Percentiles rank a stretch among this genome's conserved stretches.
phyloP scores from a whole-genome alignment of 1,140 invertebrate genomes.

The Hestina assimilis region DNA sequence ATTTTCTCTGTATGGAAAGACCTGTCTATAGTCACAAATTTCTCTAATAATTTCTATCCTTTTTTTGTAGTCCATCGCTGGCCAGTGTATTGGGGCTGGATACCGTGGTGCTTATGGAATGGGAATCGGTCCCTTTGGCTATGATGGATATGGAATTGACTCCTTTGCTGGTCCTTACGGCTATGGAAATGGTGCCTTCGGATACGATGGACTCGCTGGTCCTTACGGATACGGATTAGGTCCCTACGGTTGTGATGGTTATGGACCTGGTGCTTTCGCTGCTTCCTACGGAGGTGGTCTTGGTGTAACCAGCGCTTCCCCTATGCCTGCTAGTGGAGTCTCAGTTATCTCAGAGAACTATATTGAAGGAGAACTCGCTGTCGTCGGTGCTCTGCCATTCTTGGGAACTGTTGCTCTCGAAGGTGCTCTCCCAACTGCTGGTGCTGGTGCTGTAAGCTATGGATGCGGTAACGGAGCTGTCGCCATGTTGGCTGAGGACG shows the following conservation, averaged over 20 bases:
- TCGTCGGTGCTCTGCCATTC: slow-evolving; percentile 10
- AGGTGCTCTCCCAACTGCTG: slow-evolving; percentile 5
- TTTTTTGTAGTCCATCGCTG: slow-evolving; percentile 20
- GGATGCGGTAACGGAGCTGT: slow-evolving; percentile 14
- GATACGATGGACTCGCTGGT: no score
- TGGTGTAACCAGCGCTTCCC: slow-evolving; percentile 5
- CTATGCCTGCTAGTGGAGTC: slow-evolving; percentile 2
- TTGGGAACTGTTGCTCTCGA: slow-evolving; percentile 11
- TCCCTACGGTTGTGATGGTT: background rate
- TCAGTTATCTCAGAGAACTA: slow-evolving; percentile 1
- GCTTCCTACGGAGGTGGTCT: slow-evolving; percentile 1
- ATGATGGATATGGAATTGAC: background rate
- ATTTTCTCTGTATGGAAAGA: no score
- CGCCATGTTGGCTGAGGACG: slow-evolving; percentile 10
- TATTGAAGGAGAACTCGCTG: background rate
- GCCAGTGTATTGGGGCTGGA: slow-evolving; percentile 13
- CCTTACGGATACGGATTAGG: background rate
- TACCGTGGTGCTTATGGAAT: background rate
- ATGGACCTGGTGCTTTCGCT: background rate
- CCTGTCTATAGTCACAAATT: no score
- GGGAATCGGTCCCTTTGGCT: no score
- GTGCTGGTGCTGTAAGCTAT: slow-evolving; percentile 7
- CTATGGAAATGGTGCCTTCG: background rate
- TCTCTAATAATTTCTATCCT: background rate
- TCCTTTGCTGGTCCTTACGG: background rate